phyloP scores from a whole-genome alignment of 2,888 invertebrate species.

The Leptinotarsa tumamoca region DNA sequence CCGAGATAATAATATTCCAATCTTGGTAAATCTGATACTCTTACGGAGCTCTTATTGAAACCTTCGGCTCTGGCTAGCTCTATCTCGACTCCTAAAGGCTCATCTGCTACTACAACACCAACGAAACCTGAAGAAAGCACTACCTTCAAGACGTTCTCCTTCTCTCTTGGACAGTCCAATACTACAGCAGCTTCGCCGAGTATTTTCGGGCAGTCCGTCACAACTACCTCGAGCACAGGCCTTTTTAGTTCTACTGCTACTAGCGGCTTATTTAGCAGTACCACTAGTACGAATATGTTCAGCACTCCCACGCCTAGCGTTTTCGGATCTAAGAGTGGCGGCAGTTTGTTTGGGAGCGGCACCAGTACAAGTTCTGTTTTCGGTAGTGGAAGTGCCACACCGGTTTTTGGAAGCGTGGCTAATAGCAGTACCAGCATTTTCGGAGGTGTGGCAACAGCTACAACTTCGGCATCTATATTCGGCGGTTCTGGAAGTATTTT shows the following conservation, averaged over 20 bases:
- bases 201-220: conserved; percentile 14
- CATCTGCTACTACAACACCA: neutral
- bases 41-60: conserved; percentile 43
- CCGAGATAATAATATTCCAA: conserved; percentile 58
- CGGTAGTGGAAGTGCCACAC: conserved; percentile 30
- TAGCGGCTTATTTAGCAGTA: conserved; percentile 22
- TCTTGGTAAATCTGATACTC: conserved; percentile 37
- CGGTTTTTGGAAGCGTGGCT: conserved; percentile 23
- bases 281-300: conserved; percentile 24
- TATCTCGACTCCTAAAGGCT: conserved; percentile 26
- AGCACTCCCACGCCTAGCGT: neutral
- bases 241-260: conserved; percentile 8
- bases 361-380: conserved; percentile 17
- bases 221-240: neutral
- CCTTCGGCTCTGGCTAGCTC: conserved; percentile 31
- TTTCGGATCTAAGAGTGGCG: conserved; percentile 28
- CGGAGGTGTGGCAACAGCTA: conserved; percentile 3
- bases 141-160: conserved; percentile 14
- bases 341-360: conserved; percentile 33
- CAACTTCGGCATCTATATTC: conserved; percentile 37
- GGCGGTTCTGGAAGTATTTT: conserved; percentile 36
- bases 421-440: conserved; percentile 23
- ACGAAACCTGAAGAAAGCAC: conserved; percentile 14
- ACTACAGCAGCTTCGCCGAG: conserved; percentile 2
- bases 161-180: conserved; percentile 22